Conservation (phyloP, 2,113 vertebrate genomes). For the Panthera leo region DNA sequence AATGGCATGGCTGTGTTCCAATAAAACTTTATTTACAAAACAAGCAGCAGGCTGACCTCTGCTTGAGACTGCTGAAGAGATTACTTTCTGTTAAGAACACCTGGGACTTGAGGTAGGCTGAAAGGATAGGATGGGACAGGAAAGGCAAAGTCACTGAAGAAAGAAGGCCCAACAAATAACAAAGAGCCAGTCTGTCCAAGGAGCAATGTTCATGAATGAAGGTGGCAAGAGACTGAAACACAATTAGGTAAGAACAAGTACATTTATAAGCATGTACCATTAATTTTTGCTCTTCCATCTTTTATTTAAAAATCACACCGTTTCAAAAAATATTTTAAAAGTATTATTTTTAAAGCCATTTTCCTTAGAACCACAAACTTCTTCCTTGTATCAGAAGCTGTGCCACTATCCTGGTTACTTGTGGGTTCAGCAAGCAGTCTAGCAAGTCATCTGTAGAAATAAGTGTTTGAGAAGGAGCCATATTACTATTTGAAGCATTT, state of each 20-base stretch:
- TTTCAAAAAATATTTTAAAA: slow-evolving; percentile 17
- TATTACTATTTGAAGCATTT: neutral
- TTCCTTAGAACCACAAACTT: slow-evolving; percentile 57
- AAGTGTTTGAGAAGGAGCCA: slow-evolving; percentile 20
- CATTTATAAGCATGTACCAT: neutral
- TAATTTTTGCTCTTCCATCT: neutral
- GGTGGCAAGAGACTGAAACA: neutral
- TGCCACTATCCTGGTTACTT: slow-evolving; percentile 87
- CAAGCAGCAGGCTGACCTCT: neutral
- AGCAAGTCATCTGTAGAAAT: slow-evolving; percentile 94
- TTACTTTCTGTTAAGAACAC: neutral
- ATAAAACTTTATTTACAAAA: neutral
- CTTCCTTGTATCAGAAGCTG: slow-evolving; percentile 88
- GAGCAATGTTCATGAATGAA: neutral
- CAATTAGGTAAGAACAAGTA: neutral
- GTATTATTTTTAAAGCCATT: slow-evolving; percentile 12
- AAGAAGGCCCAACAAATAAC: neutral
- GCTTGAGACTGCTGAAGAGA: neutral
- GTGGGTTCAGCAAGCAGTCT: slow-evolving; percentile 93
- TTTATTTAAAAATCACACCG: slow-evolving; percentile 32
- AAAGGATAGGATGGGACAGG: neutral
- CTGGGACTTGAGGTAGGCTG: neutral
- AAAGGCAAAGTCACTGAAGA: neutral
- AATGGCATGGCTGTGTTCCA: neutral
- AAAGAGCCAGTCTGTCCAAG: neutral